These are phyloP conservation scores for Leptoteleia sp. DNA, from an alignment of 1,140 invertebrate genomes.

Conservation along the genomic window DNA sequence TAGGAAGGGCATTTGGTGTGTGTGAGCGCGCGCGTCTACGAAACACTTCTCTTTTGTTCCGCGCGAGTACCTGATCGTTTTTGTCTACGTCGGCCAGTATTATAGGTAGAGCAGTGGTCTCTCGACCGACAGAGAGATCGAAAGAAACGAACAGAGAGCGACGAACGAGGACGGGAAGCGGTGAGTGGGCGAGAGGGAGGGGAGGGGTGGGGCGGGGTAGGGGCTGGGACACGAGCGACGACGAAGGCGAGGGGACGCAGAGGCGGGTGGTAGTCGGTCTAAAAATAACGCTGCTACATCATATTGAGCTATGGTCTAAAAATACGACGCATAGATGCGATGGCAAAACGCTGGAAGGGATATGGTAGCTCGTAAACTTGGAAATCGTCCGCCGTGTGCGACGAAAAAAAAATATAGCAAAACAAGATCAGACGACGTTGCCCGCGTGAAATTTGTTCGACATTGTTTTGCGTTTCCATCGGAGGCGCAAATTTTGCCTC, in stretches of 20 bases:
- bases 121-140: constrained; percentile 9
- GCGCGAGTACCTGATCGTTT: constrained; percentile 51
- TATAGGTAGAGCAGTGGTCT: constrained; percentile 36
- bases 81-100: constrained; percentile 49
- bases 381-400: constrained; percentile 50
- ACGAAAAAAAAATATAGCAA: constrained; percentile 51
- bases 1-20: constrained; percentile 6
- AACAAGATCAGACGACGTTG: constrained; percentile 34
- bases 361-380: constrained; percentile 65
- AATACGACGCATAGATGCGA: constrained; percentile 72
- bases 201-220: too few species aligned
- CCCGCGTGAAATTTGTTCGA: background rate
- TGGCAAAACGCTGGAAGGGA: constrained; percentile 69
- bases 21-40: constrained; percentile 3
- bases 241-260: constrained; percentile 24
- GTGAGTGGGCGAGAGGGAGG: background rate
- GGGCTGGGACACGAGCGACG: constrained; percentile 18
- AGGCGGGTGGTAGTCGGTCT: constrained; percentile 55
- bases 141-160: background rate
- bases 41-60: constrained; percentile 52
- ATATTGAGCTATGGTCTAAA: constrained; percentile 80
- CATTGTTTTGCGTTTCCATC: constrained; percentile 6
- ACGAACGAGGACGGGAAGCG: constrained; percentile 2
- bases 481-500: too few species aligned
- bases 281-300: constrained; percentile 78